These are phyloP conservation scores for Hypomesus transpacificus DNA, from an alignment of 2,113 vertebrate genomes.

Conservation along the genomic window DNA sequence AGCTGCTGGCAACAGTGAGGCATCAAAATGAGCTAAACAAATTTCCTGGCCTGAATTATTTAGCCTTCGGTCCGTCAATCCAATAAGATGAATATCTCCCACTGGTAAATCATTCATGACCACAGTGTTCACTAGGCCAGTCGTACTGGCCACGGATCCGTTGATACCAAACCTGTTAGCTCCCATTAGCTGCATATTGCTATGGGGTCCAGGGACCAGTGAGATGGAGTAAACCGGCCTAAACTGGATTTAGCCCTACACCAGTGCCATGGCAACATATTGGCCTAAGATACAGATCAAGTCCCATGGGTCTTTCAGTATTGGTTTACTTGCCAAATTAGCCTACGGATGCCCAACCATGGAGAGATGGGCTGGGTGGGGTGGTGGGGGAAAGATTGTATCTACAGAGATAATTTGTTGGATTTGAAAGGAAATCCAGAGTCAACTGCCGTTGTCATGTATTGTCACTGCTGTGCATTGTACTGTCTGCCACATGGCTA, in stretches of 20 bases:
- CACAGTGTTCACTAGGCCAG: not conserved
- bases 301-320: not conserved
- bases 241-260: constrained; percentile 2
- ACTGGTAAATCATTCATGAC: constrained; percentile 37
- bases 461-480: no score
- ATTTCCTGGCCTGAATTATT: constrained; percentile 34
- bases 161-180: constrained; percentile 22
- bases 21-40: constrained; percentile 16
- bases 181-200: constrained; percentile 18
- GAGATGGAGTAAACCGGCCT: constrained; percentile 6
- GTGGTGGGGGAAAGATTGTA: not conserved
- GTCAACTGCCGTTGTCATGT: no score
- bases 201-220: constrained; percentile 19
- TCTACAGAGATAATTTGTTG: no score
- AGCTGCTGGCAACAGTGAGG: constrained; percentile 2
- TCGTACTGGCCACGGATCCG: constrained; percentile 9
- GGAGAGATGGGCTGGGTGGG: not conserved
- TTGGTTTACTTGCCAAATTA: constrained; percentile 12
- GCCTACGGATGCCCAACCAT: not conserved
- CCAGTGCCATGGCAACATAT: constrained; percentile 24
- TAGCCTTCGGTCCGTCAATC: constrained; percentile 17
- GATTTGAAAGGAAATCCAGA: no score
- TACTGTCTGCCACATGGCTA: no score
- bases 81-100: constrained; percentile 34
- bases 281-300: constrained; percentile 14